Evolutionary conservation across 2,797 vertebrate species (phyloP).

Genomic region (Semotilus atromaculatus): DNA sequence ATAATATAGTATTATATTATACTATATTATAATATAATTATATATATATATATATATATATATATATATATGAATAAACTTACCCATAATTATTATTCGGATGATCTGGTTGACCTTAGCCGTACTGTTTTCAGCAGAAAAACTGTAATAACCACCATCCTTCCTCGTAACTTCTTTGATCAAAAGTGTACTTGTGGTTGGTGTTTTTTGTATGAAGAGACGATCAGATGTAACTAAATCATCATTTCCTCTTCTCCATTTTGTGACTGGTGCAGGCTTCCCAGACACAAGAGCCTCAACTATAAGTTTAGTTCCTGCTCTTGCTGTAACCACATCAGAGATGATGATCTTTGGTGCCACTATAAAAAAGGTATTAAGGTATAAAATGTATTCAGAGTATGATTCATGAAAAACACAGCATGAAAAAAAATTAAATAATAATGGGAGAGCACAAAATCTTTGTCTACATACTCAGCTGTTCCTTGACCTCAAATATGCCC

Average conservation of each 20-base stretch:
- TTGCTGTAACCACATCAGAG: constrained; percentile 88
- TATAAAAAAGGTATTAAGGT: constrained; percentile 67
- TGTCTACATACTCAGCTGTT: constrained; percentile 91
- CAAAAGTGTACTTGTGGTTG: constrained; percentile 84
- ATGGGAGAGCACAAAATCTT: not conserved
- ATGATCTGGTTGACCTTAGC: constrained; percentile 89
- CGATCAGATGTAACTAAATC: constrained; percentile 91
- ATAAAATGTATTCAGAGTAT: not conserved
- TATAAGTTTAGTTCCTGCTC: constrained; percentile 93
- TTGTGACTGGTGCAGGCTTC: constrained; percentile 89
- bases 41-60: no score
- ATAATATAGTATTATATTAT: no score
- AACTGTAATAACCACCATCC: constrained; percentile 93
- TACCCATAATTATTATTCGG: constrained; percentile 91
- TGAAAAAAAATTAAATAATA: not conserved
- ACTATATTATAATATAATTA: no score
- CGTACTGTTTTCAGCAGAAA: constrained; percentile 93
- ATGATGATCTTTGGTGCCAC: constrained; percentile 95
- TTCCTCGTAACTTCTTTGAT: constrained; percentile 92
- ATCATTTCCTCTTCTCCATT: constrained; percentile 90
- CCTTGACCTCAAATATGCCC: constrained; percentile 95
- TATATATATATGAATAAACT: constrained; percentile 59
- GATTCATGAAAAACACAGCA: not conserved
- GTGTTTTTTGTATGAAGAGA: constrained; percentile 87
- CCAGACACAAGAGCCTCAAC: constrained; percentile 93